Percentiles rank a stretch among this genome's conserved stretches.
Evolutionary conservation across 2,797 vertebrate genomes (phyloP).

Genomic region (Mus spretus): DNA sequence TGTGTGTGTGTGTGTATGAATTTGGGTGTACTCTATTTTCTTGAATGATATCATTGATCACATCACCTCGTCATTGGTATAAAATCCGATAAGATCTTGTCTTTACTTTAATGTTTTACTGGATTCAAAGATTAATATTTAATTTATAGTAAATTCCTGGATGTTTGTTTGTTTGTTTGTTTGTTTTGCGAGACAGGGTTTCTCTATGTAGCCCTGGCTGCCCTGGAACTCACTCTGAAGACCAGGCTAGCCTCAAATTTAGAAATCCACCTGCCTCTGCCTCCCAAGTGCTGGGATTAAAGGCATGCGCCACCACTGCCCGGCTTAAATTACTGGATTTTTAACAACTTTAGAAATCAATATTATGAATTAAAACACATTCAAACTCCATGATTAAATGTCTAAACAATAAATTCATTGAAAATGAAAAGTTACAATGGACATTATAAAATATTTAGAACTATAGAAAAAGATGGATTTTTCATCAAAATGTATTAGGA

Average conservation of each 20-base stretch:
- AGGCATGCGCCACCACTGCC: no score
- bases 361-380: conserved; percentile 1
- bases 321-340: neutral
- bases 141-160: neutral
- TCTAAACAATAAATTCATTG: neutral
- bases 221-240: no score
- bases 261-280: no score
- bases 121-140: conserved; percentile 10
- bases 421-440: neutral
- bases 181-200: no score
- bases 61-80: neutral
- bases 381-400: neutral
- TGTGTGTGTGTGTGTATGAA: neutral
- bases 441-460: conserved; percentile 33
- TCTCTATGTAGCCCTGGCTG: no score
- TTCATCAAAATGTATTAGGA: neutral
- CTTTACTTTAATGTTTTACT: neutral
- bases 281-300: no score
- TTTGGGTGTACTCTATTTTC: neutral
- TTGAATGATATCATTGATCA: neutral
- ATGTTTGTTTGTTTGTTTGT: no score
- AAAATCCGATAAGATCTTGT: conserved; percentile 3
- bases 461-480: conserved; percentile 16
- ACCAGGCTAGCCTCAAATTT: no score
- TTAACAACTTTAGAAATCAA: neutral